Conservation (phyloP, 1,140 invertebrate species). For the Bombus superbus region DNA sequence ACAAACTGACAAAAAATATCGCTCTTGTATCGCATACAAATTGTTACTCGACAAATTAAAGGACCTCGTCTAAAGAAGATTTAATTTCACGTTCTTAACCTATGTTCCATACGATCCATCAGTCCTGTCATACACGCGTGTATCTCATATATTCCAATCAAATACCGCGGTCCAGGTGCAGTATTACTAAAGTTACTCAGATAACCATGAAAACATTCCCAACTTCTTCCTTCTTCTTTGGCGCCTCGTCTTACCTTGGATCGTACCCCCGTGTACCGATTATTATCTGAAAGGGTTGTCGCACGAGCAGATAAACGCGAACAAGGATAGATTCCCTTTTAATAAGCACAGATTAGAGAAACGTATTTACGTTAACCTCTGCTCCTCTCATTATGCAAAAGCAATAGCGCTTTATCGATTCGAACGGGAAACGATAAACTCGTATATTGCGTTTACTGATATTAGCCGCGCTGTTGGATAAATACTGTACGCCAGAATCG, state of each 20-base stretch:
- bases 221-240: background rate
- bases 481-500: background rate
- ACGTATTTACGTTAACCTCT: constrained; percentile 12
- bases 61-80: too few relatives aligned
- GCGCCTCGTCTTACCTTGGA: background rate
- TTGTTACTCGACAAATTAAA: too few relatives aligned
- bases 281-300: background rate
- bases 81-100: too few relatives aligned
- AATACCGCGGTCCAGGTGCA: too few relatives aligned
- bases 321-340: constrained; percentile 8
- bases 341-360: constrained; percentile 30
- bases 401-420: constrained; percentile 39
- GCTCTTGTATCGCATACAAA: too few relatives aligned
- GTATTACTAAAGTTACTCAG: too few relatives aligned
- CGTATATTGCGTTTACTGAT: constrained; percentile 6
- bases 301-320: background rate
- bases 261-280: background rate
- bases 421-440: constrained; percentile 23
- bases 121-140: too few relatives aligned
- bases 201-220: background rate
- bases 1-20: too few relatives aligned
- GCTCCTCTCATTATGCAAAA: constrained; percentile 20
- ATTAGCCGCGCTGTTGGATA: background rate
- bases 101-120: too few relatives aligned
- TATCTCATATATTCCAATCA: background rate